A percentile compares a stretch with the other conserved stretches of the same genome.
Evolutionary conservation across 1,140 invertebrate species (phyloP).

Genomic region (Globodera ellingtonae): DNA sequence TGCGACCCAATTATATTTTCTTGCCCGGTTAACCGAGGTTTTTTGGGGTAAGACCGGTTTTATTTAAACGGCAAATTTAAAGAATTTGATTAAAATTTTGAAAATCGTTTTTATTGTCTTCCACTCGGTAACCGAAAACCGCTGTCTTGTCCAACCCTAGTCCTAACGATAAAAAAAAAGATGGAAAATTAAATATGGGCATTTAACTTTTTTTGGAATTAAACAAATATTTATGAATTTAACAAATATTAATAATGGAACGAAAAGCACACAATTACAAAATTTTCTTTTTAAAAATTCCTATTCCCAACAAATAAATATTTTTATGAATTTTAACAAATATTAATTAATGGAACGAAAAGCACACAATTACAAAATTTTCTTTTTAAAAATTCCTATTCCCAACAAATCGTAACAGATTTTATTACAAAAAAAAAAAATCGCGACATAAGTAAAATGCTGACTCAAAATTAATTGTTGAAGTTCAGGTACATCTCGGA

Average conservation of each 20-base stretch:
- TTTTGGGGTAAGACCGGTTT: background rate
- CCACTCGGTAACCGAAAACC: no score
- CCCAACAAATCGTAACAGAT: background rate
- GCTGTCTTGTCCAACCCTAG: no score
- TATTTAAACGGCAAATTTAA: background rate
- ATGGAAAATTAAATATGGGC: no score
- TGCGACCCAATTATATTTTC: background rate
- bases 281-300: background rate
- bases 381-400: background rate
- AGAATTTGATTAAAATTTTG: background rate
- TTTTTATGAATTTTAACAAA: no score
- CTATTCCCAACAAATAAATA: background rate
- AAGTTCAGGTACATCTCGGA: conserved; percentile 29
- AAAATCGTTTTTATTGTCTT: background rate
- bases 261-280: no score
- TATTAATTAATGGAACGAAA: no score
- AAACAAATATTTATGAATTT: no score
- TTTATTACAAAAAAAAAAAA: background rate
- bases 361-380: background rate
- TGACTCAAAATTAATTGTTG: background rate
- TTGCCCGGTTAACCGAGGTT: background rate
- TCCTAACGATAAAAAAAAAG: no score
- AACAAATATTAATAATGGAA: no score
- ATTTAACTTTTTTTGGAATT: background rate
- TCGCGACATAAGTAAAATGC: background rate